Percentiles rank a stretch among this genome's conserved stretches.
Evolutionary conservation across 1,140 invertebrate species (phyloP).

Genomic region (Bombus pyrosoma): DNA sequence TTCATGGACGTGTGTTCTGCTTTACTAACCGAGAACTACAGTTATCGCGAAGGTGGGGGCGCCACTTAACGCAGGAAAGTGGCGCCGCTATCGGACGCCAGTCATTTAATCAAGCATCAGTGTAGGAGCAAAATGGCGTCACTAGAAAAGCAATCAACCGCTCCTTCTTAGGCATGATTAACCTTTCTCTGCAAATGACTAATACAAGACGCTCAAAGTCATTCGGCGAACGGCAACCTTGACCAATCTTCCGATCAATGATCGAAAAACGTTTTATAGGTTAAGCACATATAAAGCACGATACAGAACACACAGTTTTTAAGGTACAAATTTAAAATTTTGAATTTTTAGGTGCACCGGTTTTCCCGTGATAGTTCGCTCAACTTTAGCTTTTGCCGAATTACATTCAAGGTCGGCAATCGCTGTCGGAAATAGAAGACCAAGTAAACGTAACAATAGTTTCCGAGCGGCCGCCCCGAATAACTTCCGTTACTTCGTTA

Average conservation of each 20-base stretch:
- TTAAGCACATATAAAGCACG: neutral
- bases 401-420: conserved; percentile 6
- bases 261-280: neutral
- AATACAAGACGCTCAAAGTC: neutral
- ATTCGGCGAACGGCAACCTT: neutral
- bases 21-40: conserved; percentile 47
- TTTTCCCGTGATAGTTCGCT: neutral
- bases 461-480: neutral
- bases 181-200: neutral
- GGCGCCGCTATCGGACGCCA: conserved; percentile 25
- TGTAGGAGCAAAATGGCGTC: conserved; percentile 32
- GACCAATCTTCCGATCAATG: neutral
- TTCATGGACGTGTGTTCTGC: conserved; percentile 20
- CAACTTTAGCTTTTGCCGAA: conserved; percentile 13
- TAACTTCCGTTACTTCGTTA: conserved; percentile 17
- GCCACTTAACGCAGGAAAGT: conserved; percentile 43
- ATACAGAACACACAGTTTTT: neutral
- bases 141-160: neutral
- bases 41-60: conserved; percentile 25
- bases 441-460: conserved; percentile 26
- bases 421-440: conserved; percentile 17
- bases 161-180: conserved; percentile 15
- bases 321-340: neutral
- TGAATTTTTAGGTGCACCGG: neutral
- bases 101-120: conserved; percentile 2